Percentiles rank a stretch among this genome's conserved stretches.
phyloP scores from a whole-genome alignment of 2,113 vertebrate genomes.

The Amazona guildingii region DNA sequence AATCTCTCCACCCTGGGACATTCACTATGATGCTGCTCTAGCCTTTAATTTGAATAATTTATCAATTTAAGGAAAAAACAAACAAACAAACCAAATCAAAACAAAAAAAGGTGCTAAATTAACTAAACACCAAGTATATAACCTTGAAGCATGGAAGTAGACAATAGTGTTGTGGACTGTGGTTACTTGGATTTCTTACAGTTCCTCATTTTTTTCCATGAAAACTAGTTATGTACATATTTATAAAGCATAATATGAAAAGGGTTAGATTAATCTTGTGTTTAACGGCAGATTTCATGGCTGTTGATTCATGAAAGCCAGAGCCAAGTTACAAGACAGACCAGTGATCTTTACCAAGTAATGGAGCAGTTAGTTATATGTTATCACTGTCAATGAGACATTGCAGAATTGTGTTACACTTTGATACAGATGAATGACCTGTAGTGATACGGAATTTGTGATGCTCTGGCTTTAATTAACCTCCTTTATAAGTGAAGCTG shows the following conservation, averaged over 20 bases:
- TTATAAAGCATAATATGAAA: background rate
- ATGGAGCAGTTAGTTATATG: background rate
- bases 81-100: background rate
- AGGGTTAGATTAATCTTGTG: background rate
- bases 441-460: background rate
- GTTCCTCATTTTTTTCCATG: accelerated
- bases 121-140: background rate
- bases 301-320: background rate
- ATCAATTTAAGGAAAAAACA: background rate
- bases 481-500: background rate
- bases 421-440: constrained; percentile 5
- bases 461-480: constrained; percentile 58
- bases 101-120: background rate
- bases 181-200: background rate
- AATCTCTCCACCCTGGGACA: background rate
- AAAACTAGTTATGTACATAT: background rate
- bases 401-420: background rate
- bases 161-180: too few species aligned
- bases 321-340: background rate
- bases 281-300: background rate
- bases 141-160: background rate
- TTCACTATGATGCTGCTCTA: background rate
- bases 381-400: background rate
- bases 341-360: background rate
- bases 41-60: background rate